Evolutionary conservation across 2,113 vertebrate genomes (phyloP).

Genomic region (Nothocercus nigrocapillus): DNA sequence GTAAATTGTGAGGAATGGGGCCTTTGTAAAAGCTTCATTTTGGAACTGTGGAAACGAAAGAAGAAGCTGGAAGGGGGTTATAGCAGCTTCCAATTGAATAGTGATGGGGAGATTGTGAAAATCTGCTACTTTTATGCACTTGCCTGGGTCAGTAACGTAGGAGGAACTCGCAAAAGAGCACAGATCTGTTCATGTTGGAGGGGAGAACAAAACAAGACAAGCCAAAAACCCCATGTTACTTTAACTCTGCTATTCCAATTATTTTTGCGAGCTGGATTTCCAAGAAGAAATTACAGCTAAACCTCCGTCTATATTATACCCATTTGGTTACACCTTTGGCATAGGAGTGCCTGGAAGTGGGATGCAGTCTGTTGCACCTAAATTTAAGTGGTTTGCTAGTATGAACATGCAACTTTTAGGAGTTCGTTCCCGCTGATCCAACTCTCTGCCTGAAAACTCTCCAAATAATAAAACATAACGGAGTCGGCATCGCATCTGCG

Average conservation of each 20-base stretch:
- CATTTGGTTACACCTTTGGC: background rate
- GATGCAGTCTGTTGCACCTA: background rate
- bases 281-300: background rate
- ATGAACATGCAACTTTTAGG: background rate
- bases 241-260: background rate
- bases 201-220: too few species aligned
- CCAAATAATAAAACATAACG: background rate
- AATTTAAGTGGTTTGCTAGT: background rate
- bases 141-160: fast-evolving
- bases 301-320: background rate
- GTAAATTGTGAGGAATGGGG: background rate
- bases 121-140: background rate
- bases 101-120: background rate
- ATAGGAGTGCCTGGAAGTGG: fast-evolving
- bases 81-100: background rate
- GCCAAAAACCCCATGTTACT: fast-evolving
- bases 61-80: background rate
- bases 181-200: background rate
- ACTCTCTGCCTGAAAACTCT: background rate
- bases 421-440: background rate
- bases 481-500: background rate
- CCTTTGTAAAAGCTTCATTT: background rate
- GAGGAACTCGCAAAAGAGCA: background rate
- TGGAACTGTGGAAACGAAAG: background rate
- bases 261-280: background rate